These are phyloP conservation scores for Ormia ochracea DNA, from an alignment of 2,888 invertebrate species.

Conservation along the genomic window DNA sequence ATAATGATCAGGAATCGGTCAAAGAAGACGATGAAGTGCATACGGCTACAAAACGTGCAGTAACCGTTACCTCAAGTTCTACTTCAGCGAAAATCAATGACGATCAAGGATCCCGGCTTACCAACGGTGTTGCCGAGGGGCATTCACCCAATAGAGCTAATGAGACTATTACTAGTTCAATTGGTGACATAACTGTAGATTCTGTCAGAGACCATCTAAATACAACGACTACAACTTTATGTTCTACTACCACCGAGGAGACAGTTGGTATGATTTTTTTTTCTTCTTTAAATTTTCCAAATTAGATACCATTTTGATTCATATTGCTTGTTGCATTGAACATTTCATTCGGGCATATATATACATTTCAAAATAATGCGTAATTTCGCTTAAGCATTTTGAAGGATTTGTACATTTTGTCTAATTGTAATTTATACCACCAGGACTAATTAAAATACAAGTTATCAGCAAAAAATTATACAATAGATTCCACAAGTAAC, in stretches of 20 bases:
- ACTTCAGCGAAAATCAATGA: constrained; percentile 64
- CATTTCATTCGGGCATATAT: background rate
- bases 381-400: background rate
- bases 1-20: constrained; percentile 73
- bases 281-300: background rate
- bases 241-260: constrained; percentile 76
- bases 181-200: constrained; percentile 95
- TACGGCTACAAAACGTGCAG: constrained; percentile 31
- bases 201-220: constrained; percentile 92
- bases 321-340: constrained; percentile 7
- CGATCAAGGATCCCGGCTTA: constrained; percentile 68
- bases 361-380: background rate
- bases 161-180: constrained; percentile 80
- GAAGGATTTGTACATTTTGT: too few species aligned
- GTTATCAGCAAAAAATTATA: too few species aligned
- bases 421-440: too few species aligned
- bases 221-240: constrained; percentile 75
- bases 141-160: constrained; percentile 75
- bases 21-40: constrained; percentile 75
- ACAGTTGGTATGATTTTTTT: constrained; percentile 74
- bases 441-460: too few species aligned
- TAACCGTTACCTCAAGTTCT: constrained; percentile 26
- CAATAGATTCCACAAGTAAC: too few species aligned
- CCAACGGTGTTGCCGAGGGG: constrained; percentile 78
- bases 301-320: background rate